A percentile compares a stretch with the other conserved stretches of the same genome.
Conservation (phyloP, 2,113 vertebrate genomes). For the Egretta garzetta region DNA sequence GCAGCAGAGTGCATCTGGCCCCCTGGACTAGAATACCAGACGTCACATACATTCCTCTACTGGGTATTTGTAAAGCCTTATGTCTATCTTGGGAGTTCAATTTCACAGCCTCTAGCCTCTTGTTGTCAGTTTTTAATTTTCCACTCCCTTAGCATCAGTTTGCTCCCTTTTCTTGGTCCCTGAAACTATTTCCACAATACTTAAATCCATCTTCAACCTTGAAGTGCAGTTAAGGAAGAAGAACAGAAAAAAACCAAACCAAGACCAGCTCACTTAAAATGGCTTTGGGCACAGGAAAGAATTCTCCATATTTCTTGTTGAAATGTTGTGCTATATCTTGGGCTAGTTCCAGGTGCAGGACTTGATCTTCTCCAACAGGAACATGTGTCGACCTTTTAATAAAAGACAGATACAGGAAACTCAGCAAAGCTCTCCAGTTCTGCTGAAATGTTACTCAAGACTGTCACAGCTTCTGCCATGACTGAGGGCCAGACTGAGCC, state of each 20-base stretch:
- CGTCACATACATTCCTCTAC: not conserved
- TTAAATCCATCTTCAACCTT: not conserved
- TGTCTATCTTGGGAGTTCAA: not conserved
- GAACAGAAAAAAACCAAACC: not conserved
- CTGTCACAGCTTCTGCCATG: not conserved
- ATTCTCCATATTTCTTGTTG: constrained; percentile 87
- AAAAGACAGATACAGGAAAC: constrained; percentile 70
- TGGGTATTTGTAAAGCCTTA: not conserved
- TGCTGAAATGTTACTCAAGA: constrained; percentile 27
- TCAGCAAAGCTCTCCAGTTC: constrained; percentile 54
- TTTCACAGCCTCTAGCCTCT: not conserved
- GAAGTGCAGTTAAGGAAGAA: not conserved
- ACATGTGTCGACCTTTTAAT: constrained; percentile 90
- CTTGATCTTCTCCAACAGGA: constrained; percentile 95
- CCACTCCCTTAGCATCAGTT: not conserved
- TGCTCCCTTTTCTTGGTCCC: not conserved
- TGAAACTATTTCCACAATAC: constrained; percentile 11
- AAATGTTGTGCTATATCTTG: constrained; percentile 90
- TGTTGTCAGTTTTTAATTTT: not conserved
- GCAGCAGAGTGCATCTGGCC: not conserved
- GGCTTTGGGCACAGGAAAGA: constrained; percentile 87
- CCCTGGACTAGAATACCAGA: not conserved
- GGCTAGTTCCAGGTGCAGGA: constrained; percentile 92
- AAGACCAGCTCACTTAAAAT: constrained; percentile 82
- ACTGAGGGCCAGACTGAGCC: not conserved